Conservation (phyloP, 2,888 invertebrate genomes). For the Aradus depressus region DNA sequence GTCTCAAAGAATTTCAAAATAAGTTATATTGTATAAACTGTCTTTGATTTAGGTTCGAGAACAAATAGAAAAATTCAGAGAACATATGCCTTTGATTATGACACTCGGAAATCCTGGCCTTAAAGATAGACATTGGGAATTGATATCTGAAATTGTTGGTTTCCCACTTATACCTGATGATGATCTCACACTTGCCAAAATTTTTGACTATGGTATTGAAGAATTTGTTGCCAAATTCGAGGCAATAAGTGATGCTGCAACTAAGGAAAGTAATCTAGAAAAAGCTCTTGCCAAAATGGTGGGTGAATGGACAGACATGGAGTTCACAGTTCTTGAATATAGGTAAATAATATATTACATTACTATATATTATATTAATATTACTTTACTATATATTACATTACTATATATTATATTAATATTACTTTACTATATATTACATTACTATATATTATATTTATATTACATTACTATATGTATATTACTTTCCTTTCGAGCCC, state of each 20-base stretch:
- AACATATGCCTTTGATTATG: conserved; percentile 81
- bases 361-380: neutral
- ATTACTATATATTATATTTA: too few species aligned
- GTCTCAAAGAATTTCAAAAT: too few species aligned
- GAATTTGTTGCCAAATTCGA: conserved; percentile 85
- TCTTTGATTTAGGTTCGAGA: conserved; percentile 42
- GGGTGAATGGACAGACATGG: conserved; percentile 75
- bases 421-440: too few species aligned
- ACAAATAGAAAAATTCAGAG: conserved; percentile 76
- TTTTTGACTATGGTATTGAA: conserved; percentile 76
- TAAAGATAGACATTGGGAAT: conserved; percentile 86
- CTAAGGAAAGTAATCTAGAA: conserved; percentile 89
- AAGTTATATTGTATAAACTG: too few species aligned
- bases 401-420: too few species aligned
- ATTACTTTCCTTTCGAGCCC: too few species aligned
- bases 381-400: too few species aligned
- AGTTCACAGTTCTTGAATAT: conserved; percentile 60
- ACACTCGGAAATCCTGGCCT: conserved; percentile 92
- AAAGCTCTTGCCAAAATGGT: conserved; percentile 81
- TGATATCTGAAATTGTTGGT: conserved; percentile 87
- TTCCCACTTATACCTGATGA: conserved; percentile 77
- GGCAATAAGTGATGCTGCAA: conserved; percentile 83
- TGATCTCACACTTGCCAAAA: conserved; percentile 65
- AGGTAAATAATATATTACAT: conserved; percentile 40
- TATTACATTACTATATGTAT: neutral